phyloP scores from a whole-genome alignment of 30 jellyfish, hydroid and myxozoan genomes.

The Hydra vulgaris region DNA sequence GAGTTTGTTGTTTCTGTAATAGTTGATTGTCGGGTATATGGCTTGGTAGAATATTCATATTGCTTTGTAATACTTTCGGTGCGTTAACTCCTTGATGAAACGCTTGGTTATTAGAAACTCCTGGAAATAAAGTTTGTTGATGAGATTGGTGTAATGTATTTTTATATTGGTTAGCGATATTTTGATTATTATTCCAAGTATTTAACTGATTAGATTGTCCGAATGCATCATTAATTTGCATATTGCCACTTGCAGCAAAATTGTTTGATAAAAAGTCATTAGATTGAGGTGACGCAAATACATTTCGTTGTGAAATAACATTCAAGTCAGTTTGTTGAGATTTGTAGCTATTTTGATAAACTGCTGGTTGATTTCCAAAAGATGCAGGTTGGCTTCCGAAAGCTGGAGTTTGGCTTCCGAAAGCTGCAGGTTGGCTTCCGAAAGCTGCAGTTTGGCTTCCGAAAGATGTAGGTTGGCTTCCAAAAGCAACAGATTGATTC shows the following conservation, averaged over 20 bases:
- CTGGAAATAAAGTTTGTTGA: not conserved
- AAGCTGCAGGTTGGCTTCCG: constrained; percentile 25
- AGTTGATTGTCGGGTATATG: not conserved
- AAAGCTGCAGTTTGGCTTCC: constrained; percentile 16
- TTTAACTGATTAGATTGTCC: not conserved
- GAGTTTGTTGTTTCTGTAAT: not conserved
- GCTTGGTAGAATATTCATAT: not conserved
- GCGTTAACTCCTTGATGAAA: not conserved
- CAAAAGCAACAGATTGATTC: constrained; percentile 5
- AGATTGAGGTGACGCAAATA: not conserved
- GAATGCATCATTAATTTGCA: not conserved
- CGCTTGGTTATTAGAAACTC: not conserved
- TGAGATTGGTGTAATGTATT: not conserved
- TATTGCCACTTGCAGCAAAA: not conserved
- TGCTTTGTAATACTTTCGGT: not conserved
- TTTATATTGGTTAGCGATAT: not conserved
- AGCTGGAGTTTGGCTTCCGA: not conserved
- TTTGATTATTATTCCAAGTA: not conserved
- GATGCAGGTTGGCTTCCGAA: constrained; percentile 14
- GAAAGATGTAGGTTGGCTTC: constrained; percentile 10
- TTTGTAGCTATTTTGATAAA: not conserved
- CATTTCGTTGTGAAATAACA: not conserved
- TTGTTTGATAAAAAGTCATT: not conserved
- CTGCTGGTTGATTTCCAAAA: constrained; percentile 5
- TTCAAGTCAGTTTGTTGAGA: not conserved